Evolutionary conservation across 1,140 invertebrate species (phyloP).

Genomic region (Halyomorpha halys): DNA sequence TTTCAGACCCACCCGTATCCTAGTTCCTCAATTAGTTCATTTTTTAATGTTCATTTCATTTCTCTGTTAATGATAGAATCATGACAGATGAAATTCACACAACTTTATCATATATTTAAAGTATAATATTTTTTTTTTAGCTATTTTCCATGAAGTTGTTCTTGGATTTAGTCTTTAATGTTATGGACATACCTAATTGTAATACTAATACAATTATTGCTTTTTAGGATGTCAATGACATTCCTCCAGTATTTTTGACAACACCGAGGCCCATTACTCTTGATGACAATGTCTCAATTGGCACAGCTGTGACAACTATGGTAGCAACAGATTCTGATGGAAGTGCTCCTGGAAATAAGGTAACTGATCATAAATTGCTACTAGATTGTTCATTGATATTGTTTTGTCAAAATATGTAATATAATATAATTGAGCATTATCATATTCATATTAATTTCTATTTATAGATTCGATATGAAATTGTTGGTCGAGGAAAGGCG

Average conservation of each 20-base stretch:
- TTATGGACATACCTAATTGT: not conserved
- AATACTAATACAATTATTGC: slow-evolving; percentile 1
- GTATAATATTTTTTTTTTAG: no score
- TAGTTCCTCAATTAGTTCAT: no score
- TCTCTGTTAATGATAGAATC: no score
- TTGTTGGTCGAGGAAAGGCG: slow-evolving; percentile 66
- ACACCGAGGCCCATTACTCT: slow-evolving; percentile 68
- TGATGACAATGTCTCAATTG: slow-evolving; percentile 70
- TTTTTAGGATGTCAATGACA: slow-evolving; percentile 65
- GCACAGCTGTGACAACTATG: slow-evolving; percentile 64
- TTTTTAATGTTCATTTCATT: no score
- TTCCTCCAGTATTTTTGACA: slow-evolving; percentile 72
- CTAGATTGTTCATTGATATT: not conserved
- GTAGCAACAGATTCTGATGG: slow-evolving; percentile 71
- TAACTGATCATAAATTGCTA: slow-evolving; percentile 33
- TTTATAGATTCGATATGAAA: slow-evolving; percentile 58
- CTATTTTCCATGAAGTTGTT: no score
- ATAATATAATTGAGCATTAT: no score
- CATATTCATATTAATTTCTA: slow-evolving; percentile 4
- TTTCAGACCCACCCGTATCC: no score
- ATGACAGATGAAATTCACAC: no score
- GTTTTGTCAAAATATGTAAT: not conserved
- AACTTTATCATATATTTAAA: no score
- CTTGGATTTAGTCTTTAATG: no score
- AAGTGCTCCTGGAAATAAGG: slow-evolving; percentile 67